Evolutionary conservation across 1,140 invertebrate genomes (phyloP), one percentile per base, ranked within the genome.

Genomic region (Psix sp.): DNA sequence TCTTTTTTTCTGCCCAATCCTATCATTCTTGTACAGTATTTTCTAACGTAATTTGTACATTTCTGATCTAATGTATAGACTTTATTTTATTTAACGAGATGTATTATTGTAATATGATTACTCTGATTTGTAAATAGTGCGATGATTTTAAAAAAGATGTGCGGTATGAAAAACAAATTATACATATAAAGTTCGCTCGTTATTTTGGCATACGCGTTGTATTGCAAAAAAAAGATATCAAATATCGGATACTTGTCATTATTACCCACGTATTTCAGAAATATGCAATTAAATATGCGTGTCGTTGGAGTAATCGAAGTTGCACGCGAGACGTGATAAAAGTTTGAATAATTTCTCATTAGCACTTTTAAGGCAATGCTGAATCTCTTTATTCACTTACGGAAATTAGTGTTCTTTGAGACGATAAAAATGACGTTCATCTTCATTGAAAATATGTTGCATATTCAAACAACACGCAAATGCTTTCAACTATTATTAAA

Each of bases 321-420:
- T 59, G 51, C 39, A 38, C 35, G 46, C 9, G 39, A 51, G 57
- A 63, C 49, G 67, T 62, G 66, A 71, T 71, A 62, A 71, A 57
- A 63, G 48, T 71, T 71, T 71, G 67, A 71, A 71, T 71, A 72
- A 72, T 63, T 63, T 72, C 45, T 72, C 51, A 72, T 72, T 72
- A 72, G 67, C 67, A 46, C 67, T 48, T 51, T 43, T 45, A 59
- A 63, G 59, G 31, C 38, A 51, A 51, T 52, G 49, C 18, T 49
- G 59, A 72, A 72, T 72, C 59, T 72, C 67, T 72, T 72, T 72
- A 51, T 63, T 63, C 67, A 51, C 21, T 63, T 52, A 52, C 57
- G 45, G 67, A 72, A 71, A 71, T 71, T 56, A 63, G 59, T 72
- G 70, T 73, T 73, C 52, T 63, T 36, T 33, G 70, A 54, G 60